Evolutionary conservation across 2,888 invertebrate species (phyloP).

Genomic region (Pharmacophagus antenor): DNA sequence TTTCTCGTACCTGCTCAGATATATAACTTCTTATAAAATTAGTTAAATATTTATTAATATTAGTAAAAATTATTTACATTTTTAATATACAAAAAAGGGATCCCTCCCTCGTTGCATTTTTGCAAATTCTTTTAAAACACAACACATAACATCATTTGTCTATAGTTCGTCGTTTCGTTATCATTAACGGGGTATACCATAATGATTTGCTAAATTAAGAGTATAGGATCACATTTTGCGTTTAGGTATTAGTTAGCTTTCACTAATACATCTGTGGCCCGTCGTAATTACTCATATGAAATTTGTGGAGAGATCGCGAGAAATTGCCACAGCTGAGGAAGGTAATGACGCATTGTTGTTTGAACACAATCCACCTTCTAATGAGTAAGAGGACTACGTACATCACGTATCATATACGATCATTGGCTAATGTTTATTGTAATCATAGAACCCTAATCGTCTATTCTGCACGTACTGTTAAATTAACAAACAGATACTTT

Average conservation of each 20-base stretch:
- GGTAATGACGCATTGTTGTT: conserved; percentile 62
- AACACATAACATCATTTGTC: neutral
- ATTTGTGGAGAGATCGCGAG: conserved; percentile 55
- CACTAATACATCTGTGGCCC: conserved; percentile 49
- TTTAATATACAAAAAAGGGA: too few species aligned
- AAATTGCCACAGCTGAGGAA: conserved; percentile 46
- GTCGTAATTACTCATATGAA: conserved; percentile 51
- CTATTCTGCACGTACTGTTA: conserved; percentile 4
- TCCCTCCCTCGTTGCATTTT: too few species aligned
- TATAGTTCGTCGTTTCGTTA: neutral
- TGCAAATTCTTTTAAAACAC: neutral
- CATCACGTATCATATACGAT: conserved; percentile 29
- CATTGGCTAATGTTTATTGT: conserved; percentile 30
- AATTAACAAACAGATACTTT: conserved; percentile 2
- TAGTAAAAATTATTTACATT: too few species aligned
- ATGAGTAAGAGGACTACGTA: conserved; percentile 43
- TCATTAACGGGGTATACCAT: neutral
- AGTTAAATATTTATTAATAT: too few species aligned
- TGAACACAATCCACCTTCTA: conserved; percentile 52
- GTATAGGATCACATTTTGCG: conserved; percentile 45
- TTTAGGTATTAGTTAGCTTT: conserved; percentile 54
- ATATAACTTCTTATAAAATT: too few species aligned
- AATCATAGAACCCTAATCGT: conserved; percentile 22
- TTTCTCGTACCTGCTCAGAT: too few species aligned
- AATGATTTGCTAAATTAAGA: conserved; percentile 25